Conservation (phyloP, 2,888 invertebrate genomes). For the Apoderus coryli region DNA sequence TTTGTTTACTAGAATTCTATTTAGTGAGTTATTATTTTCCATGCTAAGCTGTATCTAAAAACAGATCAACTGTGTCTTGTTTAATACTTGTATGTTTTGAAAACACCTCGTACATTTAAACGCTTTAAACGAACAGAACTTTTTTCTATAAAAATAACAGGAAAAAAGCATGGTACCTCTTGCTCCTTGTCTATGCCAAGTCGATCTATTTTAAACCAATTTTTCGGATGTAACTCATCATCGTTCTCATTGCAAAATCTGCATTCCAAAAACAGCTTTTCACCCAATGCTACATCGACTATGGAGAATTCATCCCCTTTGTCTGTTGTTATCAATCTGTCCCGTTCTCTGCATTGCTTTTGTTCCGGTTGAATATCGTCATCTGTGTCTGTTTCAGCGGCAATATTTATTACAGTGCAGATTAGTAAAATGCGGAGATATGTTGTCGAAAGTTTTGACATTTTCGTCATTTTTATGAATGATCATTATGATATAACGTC, state of each 20-base stretch:
- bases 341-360: conserved; percentile 32
- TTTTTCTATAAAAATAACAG: too few relatives aligned
- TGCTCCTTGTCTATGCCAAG: conserved; percentile 23
- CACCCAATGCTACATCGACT: conserved; percentile 31
- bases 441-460: too few relatives aligned
- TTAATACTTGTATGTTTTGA: too few relatives aligned
- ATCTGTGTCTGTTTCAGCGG: too few relatives aligned
- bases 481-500: too few relatives aligned
- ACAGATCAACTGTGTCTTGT: too few relatives aligned
- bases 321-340: conserved; percentile 31
- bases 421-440: too few relatives aligned
- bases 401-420: too few relatives aligned
- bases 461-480: too few relatives aligned
- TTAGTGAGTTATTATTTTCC: conserved; percentile 32
- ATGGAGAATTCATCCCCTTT: conserved; percentile 35
- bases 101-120: too few relatives aligned
- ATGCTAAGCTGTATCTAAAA: conserved; percentile 29
- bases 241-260: conserved; percentile 35
- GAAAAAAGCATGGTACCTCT: conserved; percentile 33
- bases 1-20: conserved; percentile 31
- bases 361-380: too few relatives aligned
- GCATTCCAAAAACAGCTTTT: conserved; percentile 34
- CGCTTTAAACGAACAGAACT: too few relatives aligned
- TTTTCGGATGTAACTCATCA: conserved; percentile 31
- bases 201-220: conserved; percentile 37